Evolutionary conservation across 2,888 invertebrate genomes (phyloP).

Genomic region (Calameuta idolon): DNA sequence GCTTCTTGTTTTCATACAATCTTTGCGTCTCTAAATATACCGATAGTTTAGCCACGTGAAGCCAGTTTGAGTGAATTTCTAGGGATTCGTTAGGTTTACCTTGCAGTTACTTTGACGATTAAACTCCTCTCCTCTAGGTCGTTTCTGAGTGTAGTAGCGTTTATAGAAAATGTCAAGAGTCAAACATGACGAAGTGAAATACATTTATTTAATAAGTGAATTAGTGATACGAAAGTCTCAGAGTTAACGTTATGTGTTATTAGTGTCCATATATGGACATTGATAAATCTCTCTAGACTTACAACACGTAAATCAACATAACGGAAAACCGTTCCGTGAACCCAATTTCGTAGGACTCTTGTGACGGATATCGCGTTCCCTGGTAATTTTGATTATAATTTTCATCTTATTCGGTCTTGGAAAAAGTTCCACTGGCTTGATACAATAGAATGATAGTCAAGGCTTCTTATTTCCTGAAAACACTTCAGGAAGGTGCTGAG

Average conservation of each 20-base stretch:
- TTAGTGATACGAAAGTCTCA: not conserved
- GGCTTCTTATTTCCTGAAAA: slow-evolving; percentile 32
- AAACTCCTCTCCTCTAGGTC: not conserved
- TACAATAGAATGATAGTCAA: slow-evolving; percentile 29
- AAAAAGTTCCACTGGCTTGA: not conserved
- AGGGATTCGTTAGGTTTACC: not conserved
- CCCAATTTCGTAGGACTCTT: not conserved
- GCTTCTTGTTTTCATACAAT: not conserved
- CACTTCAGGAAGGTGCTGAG: slow-evolving; percentile 38
- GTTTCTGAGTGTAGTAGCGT: not conserved
- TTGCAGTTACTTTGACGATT: not conserved
- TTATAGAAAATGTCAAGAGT: not conserved
- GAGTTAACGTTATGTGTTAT: not conserved
- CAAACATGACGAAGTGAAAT: not conserved
- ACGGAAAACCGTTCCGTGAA: not conserved
- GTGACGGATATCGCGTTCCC: not conserved
- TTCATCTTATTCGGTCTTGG: not conserved
- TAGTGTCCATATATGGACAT: not conserved
- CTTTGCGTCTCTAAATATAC: not conserved
- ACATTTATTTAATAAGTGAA: not conserved
- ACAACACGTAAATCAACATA: not conserved
- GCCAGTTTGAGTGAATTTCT: not conserved
- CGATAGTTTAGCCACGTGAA: not conserved
- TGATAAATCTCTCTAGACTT: not conserved
- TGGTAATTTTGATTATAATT: not conserved